Percentiles rank a stretch among this genome's conserved stretches.
These are phyloP conservation scores for Nesoenas mayeri DNA, from an alignment of 2,113 vertebrate species.

Conservation along the genomic window DNA sequence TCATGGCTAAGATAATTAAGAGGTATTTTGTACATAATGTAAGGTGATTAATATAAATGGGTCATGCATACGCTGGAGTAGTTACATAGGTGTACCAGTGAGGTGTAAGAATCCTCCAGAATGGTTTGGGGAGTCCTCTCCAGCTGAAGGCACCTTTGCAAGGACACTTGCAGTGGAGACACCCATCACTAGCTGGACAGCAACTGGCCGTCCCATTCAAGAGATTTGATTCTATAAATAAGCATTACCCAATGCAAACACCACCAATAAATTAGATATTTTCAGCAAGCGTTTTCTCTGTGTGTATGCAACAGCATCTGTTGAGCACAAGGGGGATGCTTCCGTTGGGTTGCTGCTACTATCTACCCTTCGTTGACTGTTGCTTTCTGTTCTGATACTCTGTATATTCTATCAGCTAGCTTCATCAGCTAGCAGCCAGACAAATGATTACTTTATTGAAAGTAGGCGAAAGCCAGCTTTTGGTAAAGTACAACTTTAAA, in stretches of 20 bases:
- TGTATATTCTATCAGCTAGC: not conserved
- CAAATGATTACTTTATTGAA: not conserved
- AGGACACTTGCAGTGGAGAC: not conserved
- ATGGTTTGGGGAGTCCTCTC: not conserved
- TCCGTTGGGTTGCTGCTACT: not conserved
- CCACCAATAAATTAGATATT: not conserved
- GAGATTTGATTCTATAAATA: not conserved
- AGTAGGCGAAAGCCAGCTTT: not conserved
- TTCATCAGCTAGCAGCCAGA: not conserved
- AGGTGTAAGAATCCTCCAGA: not conserved
- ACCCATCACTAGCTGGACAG: not conserved
- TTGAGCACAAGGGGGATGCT: not conserved
- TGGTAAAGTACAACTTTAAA: not conserved
- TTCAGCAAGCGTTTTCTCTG: not conserved
- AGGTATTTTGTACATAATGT: not conserved
- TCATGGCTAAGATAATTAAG: not conserved
- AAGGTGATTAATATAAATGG: no score
- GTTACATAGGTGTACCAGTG: fast-evolving
- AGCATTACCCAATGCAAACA: not conserved
- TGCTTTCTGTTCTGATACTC: not conserved
- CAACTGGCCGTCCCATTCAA: not conserved
- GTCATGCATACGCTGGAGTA: not conserved
- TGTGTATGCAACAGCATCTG: not conserved
- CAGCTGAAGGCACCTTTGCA: not conserved
- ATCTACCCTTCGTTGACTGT: not conserved